phyloP scores from a whole-genome alignment of 1,140 invertebrate species.

The Pachypeltis micranthus region DNA sequence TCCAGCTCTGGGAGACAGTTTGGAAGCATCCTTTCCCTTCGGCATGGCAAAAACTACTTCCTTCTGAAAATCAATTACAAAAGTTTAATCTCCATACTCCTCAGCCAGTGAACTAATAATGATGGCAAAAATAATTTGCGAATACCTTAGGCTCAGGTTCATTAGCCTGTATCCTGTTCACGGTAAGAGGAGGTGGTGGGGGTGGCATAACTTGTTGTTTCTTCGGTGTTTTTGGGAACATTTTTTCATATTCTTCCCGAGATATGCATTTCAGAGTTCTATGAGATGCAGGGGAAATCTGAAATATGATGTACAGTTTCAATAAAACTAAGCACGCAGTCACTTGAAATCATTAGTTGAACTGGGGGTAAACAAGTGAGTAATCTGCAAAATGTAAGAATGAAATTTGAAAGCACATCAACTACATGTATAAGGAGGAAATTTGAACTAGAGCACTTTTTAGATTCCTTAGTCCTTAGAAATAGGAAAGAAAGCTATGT shows the following conservation, averaged over 20 bases:
- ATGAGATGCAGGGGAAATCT: conserved; percentile 42
- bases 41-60: too few relatives aligned
- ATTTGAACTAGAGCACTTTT: too few relatives aligned
- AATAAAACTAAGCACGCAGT: background rate
- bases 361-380: too few relatives aligned
- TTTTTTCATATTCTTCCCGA: conserved; percentile 75
- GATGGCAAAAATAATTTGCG: background rate
- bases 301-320: conserved; percentile 34
- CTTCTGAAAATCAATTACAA: too few relatives aligned
- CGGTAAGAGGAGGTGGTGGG: conserved; percentile 42
- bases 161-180: conserved; percentile 19
- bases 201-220: conserved; percentile 65
- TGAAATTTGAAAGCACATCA: too few relatives aligned
- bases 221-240: conserved; percentile 49
- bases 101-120: background rate
- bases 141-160: conserved; percentile 13
- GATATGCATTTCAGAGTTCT: conserved; percentile 83
- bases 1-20: conserved; percentile 9
- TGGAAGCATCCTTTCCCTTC: background rate
- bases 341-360: background rate
- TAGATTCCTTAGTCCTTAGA: too few relatives aligned
- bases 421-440: too few relatives aligned
- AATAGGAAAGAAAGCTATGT: too few relatives aligned
- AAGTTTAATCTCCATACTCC: background rate
- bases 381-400: too few relatives aligned